A percentile compares a stretch with the other conserved stretches of the same genome.
phyloP scores from a whole-genome alignment of 35 echinoderm and acorn worm genomes.

The Apostichopus japonicus region DNA sequence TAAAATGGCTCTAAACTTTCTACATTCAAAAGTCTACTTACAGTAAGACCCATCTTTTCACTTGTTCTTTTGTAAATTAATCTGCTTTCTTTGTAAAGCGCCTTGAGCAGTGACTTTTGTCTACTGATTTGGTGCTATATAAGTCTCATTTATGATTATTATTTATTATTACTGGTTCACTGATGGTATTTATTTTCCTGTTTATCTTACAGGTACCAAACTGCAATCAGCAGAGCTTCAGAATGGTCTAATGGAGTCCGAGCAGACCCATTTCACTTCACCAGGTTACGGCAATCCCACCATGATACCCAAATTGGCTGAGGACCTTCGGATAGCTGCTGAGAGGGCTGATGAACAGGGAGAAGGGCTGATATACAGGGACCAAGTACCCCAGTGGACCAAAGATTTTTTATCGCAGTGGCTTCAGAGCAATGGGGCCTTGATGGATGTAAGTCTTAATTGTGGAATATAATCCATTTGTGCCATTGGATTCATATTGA shows the following conservation, averaged over 20 bases:
- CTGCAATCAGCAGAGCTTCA: slow-evolving; percentile 78
- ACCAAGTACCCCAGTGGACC: slow-evolving; percentile 79
- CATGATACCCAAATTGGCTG: slow-evolving; percentile 69
- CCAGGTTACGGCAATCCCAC: slow-evolving; percentile 59
- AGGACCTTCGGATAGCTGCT: slow-evolving; percentile 69
- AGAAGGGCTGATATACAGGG: slow-evolving; percentile 58
- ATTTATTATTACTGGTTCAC: neutral
- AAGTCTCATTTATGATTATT: too few species aligned
- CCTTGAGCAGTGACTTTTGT: too few species aligned
- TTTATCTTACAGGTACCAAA: slow-evolving; percentile 63
- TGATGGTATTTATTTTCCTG: neutral
- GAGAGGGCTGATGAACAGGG: slow-evolving; percentile 77
- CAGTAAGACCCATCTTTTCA: too few species aligned
- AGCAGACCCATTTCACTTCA: slow-evolving; percentile 62
- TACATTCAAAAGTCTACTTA: too few species aligned
- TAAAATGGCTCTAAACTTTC: too few species aligned
- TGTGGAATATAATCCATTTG: too few species aligned
- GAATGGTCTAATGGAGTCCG: slow-evolving; percentile 73
- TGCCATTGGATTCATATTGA: neutral
- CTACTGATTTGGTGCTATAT: too few species aligned
- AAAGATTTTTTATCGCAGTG: slow-evolving; percentile 64
- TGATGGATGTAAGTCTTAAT: slow-evolving; percentile 18
- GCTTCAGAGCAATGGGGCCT: slow-evolving; percentile 63
- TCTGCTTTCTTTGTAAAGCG: too few species aligned
- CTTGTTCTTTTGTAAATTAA: too few species aligned